phyloP scores from a whole-genome alignment of 2,888 invertebrate genomes.

The Muschampia plurimacula region DNA sequence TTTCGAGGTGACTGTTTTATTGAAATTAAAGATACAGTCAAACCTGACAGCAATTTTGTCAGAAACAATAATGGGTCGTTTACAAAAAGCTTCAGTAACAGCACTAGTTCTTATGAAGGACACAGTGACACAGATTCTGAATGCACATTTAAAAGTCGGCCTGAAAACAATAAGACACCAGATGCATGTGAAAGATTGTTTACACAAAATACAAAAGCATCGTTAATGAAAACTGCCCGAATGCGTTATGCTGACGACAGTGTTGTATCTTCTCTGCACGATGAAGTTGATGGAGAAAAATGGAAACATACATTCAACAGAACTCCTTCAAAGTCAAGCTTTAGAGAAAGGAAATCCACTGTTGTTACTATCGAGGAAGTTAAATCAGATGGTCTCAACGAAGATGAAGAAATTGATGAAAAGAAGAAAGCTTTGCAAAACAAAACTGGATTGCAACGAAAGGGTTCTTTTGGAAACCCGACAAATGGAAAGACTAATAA shows the following conservation, averaged over 20 bases:
- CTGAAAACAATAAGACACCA: slow-evolving; percentile 62
- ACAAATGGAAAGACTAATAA: slow-evolving; percentile 63
- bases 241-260: slow-evolving; percentile 86
- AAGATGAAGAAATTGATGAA: slow-evolving; percentile 74
- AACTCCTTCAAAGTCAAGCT: slow-evolving; percentile 73
- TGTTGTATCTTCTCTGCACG: slow-evolving; percentile 62
- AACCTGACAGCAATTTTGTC: slow-evolving; percentile 55
- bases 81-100: slow-evolving; percentile 84
- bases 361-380: slow-evolving; percentile 82
- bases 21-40: slow-evolving; percentile 74
- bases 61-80: slow-evolving; percentile 63
- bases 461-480: slow-evolving; percentile 63
- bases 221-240: slow-evolving; percentile 86
- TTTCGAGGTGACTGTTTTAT: slow-evolving; percentile 74
- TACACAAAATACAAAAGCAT: slow-evolving; percentile 85
- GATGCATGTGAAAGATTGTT: slow-evolving; percentile 84
- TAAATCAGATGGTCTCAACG: slow-evolving; percentile 73
- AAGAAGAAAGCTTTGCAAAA: slow-evolving; percentile 65
- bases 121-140: slow-evolving; percentile 89
- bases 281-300: slow-evolving; percentile 79
- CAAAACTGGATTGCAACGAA: slow-evolving; percentile 65
- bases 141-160: slow-evolving; percentile 73
- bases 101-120: slow-evolving; percentile 88
- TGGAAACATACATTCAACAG: slow-evolving; percentile 68
- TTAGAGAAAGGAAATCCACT: slow-evolving; percentile 74